Evolutionary conservation across 1,140 invertebrate species (phyloP), one percentile per base, ranked within the genome.

Genomic region (Drosophila parabipectinata): DNA sequence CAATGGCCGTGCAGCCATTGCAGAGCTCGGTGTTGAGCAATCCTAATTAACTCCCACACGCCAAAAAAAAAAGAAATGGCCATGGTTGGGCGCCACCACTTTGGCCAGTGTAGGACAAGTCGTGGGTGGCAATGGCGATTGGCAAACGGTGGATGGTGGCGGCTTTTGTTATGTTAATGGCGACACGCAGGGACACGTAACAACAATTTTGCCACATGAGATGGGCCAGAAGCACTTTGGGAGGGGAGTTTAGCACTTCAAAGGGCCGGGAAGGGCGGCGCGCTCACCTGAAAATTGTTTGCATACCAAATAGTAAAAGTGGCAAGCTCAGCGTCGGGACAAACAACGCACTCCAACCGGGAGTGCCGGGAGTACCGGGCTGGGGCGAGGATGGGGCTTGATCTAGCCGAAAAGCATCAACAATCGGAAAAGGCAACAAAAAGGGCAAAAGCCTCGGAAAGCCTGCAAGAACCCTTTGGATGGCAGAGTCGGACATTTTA

Each of bases 111-210:
- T 47, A 47, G 14, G 28, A 39, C 34, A 73, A 55, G 12, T 26
- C 41, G 52, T 34, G 57, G 34, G 15, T 6, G 41, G 45, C 26
- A 57, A 28, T 44, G 52, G 48, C 18, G 41, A 47, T 18, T 48
- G 52, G 53, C 57, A 63, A 60, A 55, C 44, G 45, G 53, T 45
- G 48, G 53, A 39, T 28, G 51, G 59, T 47, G 41, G 41, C n/a
- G 41, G 41, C 87, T 80, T 90, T 90, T 90, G 87, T 90, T 90
- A 90, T 90, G 87, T 77, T 90, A 90, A 90, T 90, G 67, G 79
- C 76, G 66, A 59, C 67, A 61, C 59, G 53, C 58, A 62, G 32
- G 67, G 61, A 62, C 81, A 90, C 79, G 81, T 90, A 83, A 77
- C 87, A 81, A 77, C 85, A 81, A 90, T 89, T 90, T 85, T 48